These are phyloP conservation scores for Himalopsyche japonica DNA, from an alignment of 2,888 invertebrate species.

Conservation along the genomic window DNA sequence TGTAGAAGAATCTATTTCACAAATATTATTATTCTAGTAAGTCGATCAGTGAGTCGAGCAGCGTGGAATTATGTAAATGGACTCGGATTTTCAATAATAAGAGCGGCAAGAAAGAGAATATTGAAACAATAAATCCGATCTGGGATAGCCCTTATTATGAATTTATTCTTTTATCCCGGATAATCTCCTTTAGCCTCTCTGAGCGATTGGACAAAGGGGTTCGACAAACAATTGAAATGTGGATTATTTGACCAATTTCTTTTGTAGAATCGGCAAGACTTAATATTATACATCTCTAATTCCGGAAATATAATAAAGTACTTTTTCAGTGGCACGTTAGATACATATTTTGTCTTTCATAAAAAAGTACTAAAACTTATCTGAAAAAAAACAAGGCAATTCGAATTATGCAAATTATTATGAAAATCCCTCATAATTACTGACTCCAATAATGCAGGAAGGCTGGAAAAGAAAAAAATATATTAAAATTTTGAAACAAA, in stretches of 20 bases:
- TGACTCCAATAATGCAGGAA: too few relatives aligned
- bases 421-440: too few relatives aligned
- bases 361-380: too few relatives aligned
- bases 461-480: too few relatives aligned
- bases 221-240: slow-evolving; percentile 8
- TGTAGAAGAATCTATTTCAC: background rate
- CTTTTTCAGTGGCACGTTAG: too few relatives aligned
- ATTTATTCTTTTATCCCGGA: slow-evolving; percentile 20
- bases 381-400: too few relatives aligned
- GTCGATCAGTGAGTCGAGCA: slow-evolving; percentile 23
- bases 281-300: background rate
- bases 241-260: slow-evolving; percentile 18
- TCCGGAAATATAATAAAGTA: too few relatives aligned
- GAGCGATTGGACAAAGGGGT: slow-evolving; percentile 19
- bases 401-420: too few relatives aligned
- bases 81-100: slow-evolving; percentile 23
- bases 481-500: too few relatives aligned
- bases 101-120: slow-evolving; percentile 23
- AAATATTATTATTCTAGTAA: slow-evolving; percentile 32
- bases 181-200: slow-evolving; percentile 7
- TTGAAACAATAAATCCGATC: slow-evolving; percentile 35
- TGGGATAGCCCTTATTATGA: slow-evolving; percentile 9
- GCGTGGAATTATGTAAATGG: slow-evolving; percentile 35
- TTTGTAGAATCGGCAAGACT: slow-evolving; percentile 8
- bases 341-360: too few relatives aligned